A percentile compares a stretch with the other conserved stretches of the same genome.
These are phyloP conservation scores for Coenonympha glycerion DNA, from an alignment of 2,888 invertebrate genomes.

Conservation along the genomic window DNA sequence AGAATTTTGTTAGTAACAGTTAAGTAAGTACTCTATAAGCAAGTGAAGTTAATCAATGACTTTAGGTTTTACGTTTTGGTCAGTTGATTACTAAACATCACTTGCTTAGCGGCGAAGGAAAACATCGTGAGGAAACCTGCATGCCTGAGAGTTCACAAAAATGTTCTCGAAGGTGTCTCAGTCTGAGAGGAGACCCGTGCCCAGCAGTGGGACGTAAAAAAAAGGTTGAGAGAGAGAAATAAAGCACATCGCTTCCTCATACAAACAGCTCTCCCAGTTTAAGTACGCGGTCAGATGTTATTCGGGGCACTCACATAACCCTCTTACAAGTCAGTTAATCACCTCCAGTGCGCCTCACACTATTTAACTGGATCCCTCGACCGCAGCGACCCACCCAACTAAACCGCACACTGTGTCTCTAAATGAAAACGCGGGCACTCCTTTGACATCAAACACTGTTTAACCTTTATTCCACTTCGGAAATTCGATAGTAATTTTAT, in stretches of 20 bases:
- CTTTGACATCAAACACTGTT: constrained; percentile 23
- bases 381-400: constrained; percentile 14
- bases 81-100: too few species aligned
- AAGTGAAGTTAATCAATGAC: too few species aligned
- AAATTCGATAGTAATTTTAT: constrained; percentile 23
- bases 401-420: constrained; percentile 23
- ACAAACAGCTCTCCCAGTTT: constrained; percentile 1
- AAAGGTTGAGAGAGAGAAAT: too few species aligned
- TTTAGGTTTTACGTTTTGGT: too few species aligned
- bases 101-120: too few species aligned
- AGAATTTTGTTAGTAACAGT: too few species aligned
- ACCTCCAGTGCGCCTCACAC: constrained; percentile 16
- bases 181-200: too few species aligned
- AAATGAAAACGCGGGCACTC: constrained; percentile 17
- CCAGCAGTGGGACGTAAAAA: too few species aligned
- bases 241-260: neutral
- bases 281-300: neutral
- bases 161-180: too few species aligned
- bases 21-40: too few species aligned
- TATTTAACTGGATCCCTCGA: constrained; percentile 21
- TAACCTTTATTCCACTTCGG: constrained; percentile 17
- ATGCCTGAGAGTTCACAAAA: too few species aligned
- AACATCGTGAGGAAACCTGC: too few species aligned
- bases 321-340: constrained; percentile 20
- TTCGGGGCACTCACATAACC: constrained; percentile 10